A percentile compares a stretch with the other conserved stretches of the same genome.
Conservation (phyloP, 2,113 vertebrate species). For the Saccopteryx bilineata region DNA sequence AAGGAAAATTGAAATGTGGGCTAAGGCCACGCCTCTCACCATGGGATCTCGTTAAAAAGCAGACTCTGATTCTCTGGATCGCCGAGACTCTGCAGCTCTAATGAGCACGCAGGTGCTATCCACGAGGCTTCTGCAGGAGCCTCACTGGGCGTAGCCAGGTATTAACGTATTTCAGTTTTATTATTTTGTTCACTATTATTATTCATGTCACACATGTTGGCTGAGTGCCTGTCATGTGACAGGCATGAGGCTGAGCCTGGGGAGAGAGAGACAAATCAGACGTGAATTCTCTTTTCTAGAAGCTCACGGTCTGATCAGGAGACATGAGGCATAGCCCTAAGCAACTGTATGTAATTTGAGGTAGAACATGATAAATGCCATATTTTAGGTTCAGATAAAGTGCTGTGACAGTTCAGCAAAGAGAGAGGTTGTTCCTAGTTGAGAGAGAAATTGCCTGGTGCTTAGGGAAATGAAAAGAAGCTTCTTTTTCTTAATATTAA, state of each 20-base stretch:
- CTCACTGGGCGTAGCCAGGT: background rate
- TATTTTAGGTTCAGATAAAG: conserved; percentile 19
- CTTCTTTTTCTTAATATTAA: conserved; percentile 14
- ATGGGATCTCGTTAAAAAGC: background rate
- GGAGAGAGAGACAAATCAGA: background rate
- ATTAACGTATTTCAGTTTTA: background rate
- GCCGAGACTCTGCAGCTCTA: background rate
- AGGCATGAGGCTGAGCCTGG: background rate
- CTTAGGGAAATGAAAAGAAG: conserved; percentile 41
- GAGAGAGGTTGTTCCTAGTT: conserved; percentile 1
- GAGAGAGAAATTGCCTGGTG: conserved; percentile 11
- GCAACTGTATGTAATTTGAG: background rate
- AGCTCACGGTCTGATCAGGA: conserved; percentile 45
- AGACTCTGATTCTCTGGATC: background rate
- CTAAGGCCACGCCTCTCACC: background rate
- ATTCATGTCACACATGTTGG: background rate
- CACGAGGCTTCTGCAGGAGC: background rate
- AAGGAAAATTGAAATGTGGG: conserved; percentile 36
- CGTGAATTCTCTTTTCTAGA: background rate
- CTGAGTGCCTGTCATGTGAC: background rate
- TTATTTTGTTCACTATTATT: background rate
- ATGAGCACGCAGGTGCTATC: background rate
- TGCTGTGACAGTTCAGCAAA: background rate
- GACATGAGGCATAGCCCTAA: background rate
- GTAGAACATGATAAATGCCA: background rate